phyloP scores from a whole-genome alignment of 2,113 vertebrate genomes.

The Cololabis saira region DNA sequence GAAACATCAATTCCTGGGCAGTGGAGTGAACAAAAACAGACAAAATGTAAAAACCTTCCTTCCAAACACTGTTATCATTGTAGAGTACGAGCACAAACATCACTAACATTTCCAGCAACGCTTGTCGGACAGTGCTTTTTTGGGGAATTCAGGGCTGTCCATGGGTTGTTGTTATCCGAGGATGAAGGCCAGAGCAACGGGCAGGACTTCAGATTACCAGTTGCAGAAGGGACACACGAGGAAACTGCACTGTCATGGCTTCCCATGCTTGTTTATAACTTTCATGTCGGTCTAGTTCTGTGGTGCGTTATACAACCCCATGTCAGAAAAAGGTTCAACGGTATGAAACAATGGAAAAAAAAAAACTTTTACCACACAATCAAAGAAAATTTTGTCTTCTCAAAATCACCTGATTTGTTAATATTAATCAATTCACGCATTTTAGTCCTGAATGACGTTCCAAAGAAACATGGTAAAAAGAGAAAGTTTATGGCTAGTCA shows the following conservation, averaged over 20 bases:
- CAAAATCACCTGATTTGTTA: no score
- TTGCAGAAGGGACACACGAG: conserved; percentile 18
- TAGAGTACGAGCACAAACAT: conserved; percentile 57
- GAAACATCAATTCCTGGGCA: conserved; percentile 72
- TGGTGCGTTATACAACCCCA: neutral
- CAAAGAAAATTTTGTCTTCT: no score
- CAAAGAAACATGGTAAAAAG: no score
- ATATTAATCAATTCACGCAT: no score
- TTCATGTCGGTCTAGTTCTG: neutral
- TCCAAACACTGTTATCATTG: conserved; percentile 63
- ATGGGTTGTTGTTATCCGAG: conserved; percentile 31
- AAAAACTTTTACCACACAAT: no score
- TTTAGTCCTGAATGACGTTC: no score
- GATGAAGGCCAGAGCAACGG: conserved; percentile 23
- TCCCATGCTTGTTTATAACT: conserved; percentile 46
- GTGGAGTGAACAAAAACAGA: conserved; percentile 65
- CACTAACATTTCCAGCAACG: conserved; percentile 48
- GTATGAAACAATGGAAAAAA: no score
- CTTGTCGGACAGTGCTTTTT: conserved; percentile 26
- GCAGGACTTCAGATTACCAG: conserved; percentile 11
- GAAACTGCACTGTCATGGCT: conserved; percentile 59
- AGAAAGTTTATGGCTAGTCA: no score
- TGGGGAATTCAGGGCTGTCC: conserved; percentile 29
- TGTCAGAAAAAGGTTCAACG: neutral
- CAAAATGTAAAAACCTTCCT: conserved; percentile 69